Evolutionary conservation across 2,113 vertebrate genomes (phyloP).

Genomic region (Ifrita kowaldi): DNA sequence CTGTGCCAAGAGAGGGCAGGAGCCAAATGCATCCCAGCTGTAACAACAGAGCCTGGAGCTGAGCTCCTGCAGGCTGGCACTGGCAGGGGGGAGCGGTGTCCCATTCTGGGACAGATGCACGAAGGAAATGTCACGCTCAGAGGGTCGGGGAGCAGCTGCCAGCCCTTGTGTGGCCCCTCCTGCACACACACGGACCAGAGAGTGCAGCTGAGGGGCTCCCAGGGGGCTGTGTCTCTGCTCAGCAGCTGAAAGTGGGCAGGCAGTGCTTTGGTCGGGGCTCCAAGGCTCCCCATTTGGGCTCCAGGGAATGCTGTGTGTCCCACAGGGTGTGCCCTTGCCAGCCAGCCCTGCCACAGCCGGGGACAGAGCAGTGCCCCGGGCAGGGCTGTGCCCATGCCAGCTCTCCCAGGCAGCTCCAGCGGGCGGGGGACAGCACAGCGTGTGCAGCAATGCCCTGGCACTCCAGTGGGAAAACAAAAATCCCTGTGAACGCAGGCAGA

Average conservation of each 20-base stretch:
- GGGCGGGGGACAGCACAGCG: background rate
- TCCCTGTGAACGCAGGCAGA: background rate
- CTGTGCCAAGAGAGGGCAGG: background rate
- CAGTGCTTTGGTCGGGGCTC: background rate
- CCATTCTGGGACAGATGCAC: background rate
- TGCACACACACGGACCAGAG: accelerated
- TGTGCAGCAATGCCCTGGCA: background rate
- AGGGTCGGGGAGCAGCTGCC: background rate
- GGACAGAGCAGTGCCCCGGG: background rate
- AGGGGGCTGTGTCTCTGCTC: background rate
- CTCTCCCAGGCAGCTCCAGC: background rate
- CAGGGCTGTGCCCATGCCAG: background rate
- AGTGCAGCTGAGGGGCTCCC: background rate
- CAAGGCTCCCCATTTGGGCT: background rate
- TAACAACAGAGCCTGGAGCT: background rate
- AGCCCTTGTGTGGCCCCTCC: background rate
- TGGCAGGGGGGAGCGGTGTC: background rate
- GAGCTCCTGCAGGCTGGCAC: background rate
- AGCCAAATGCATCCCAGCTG: background rate
- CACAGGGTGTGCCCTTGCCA: accelerated
- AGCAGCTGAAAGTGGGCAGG: background rate
- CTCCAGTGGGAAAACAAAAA: background rate
- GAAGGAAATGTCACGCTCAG: background rate
- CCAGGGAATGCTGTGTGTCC: background rate
- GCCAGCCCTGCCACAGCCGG: background rate